Conservation (phyloP, 2,888 invertebrate species). For the Pocota personata region DNA sequence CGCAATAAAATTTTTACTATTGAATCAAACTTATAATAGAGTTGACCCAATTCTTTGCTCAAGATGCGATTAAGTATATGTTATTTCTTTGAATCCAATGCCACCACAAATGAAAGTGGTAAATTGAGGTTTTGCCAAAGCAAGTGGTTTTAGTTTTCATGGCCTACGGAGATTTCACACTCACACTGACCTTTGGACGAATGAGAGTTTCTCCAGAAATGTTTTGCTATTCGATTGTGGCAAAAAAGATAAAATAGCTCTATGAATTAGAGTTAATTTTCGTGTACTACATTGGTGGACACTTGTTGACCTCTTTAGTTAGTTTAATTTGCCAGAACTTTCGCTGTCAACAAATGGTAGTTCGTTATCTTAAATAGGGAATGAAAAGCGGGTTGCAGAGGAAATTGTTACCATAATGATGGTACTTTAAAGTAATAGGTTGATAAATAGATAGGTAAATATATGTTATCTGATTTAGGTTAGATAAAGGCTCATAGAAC, state of each 20-base stretch:
- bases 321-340: conserved; percentile 34
- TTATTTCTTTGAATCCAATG: conserved; percentile 12
- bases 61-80: conserved; percentile 21
- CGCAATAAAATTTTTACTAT: conserved; percentile 19
- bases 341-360: conserved; percentile 45
- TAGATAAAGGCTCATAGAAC: neutral
- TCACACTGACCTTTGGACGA: conserved; percentile 25
- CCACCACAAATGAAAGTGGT: conserved; percentile 64
- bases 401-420: conserved; percentile 28
- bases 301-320: conserved; percentile 32
- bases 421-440: neutral
- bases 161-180: neutral
- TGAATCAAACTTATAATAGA: conserved; percentile 42
- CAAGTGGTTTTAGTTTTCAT: conserved; percentile 37
- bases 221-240: conserved; percentile 20
- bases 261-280: conserved; percentile 37
- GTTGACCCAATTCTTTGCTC: conserved; percentile 49
- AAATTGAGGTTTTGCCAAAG: conserved; percentile 36
- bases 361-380: conserved; percentile 23
- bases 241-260: neutral
- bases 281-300: conserved; percentile 30
- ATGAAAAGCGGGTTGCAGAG: conserved; percentile 27
- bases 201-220: conserved; percentile 49
- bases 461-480: neutral
- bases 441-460: neutral